Base-by-base conservation (phyloP, 2,113 vertebrate species). In the Marmota flaviventris region DNA sequence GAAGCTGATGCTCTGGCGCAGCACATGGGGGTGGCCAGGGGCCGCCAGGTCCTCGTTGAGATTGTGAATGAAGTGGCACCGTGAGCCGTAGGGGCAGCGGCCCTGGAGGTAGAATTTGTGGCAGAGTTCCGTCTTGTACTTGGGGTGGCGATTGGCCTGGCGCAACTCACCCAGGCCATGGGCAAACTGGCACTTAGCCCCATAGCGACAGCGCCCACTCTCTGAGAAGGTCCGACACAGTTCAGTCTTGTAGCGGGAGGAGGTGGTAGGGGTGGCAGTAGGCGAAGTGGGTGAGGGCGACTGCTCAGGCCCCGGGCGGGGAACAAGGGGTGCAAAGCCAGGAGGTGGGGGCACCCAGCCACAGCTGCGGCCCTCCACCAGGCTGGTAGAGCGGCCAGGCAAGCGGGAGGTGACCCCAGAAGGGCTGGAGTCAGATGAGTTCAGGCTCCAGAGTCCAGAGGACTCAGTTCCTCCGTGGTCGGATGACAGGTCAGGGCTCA, bases 41-140 rank as follows among this genome's bases (percentile, higher is more conserved):
- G 97, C 11, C 29, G 27, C 61, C 98, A 72, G 2, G 97, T 98
- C 89, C 93, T 99, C 99, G 0, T 16, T 87, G 32, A 97, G 98
- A 73, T 97, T 94, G 89, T 99, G 99, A 98, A 99, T 99, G 97
- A 99, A 99, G 98, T 99, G 99, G 97, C 99, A 99, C 48, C 99
- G 99, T 0, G 99, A 98, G 39, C 99, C 99, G 1, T 99, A 99
- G 3, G 99, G 99, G 89, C 99, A 99, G 96, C 99, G 99, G 93
- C 99, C 99, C 82, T 99, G 99, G 98, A 99, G 98, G 98, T 99
- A 99, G 98, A 99, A 99, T 96, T 99, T 99, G 98, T 99, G 99
- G 98, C 99, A 99, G 73, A 99, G 98, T 98, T 99, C 99, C 0
- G 99, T 99, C 97, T 99, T 99, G 98, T 99, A 99, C 91, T 99